Conservation (phyloP, 1,140 invertebrate species). For the Drosophila prosaltans region DNA sequence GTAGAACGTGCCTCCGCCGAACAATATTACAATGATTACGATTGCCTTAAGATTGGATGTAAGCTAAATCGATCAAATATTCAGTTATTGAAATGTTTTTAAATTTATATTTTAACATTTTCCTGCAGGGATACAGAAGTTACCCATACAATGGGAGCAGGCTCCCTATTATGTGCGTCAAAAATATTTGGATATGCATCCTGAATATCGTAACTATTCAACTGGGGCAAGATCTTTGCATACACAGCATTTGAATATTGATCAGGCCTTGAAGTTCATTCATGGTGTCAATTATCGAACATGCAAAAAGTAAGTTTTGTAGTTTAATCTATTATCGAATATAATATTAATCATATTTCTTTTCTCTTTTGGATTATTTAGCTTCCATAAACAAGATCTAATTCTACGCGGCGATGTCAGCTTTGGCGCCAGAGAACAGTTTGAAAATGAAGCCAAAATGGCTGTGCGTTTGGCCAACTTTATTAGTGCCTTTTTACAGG, state of each 20-base stretch:
- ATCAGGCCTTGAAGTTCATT: conserved; percentile 91
- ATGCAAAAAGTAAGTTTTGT: conserved; percentile 85
- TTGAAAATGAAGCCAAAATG: conserved; percentile 97
- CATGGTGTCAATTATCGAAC: conserved; percentile 88
- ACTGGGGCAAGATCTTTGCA: conserved; percentile 86
- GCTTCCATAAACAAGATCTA: conserved; percentile 89
- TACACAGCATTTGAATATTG: conserved; percentile 88
- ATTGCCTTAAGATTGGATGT: conserved; percentile 97
- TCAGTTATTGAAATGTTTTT: not conserved
- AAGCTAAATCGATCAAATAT: conserved; percentile 83
- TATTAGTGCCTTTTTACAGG: conserved; percentile 96
- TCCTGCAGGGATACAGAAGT: conserved; percentile 89
- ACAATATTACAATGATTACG: conserved; percentile 96
- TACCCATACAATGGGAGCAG: conserved; percentile 90
- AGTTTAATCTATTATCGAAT: not conserved
- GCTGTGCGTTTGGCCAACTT: conserved; percentile 97
- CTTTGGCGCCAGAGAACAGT: conserved; percentile 93
- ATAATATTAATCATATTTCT: not conserved
- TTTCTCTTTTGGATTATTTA: conserved; percentile 6
- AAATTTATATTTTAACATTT: not conserved
- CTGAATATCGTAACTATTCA: conserved; percentile 89
- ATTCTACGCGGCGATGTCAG: conserved; percentile 92
- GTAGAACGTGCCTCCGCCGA: conserved; percentile 95
- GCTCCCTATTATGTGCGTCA: conserved; percentile 87
- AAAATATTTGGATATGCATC: conserved; percentile 89